Conservation (phyloP, 1,140 invertebrate species). For the Chymomyza costata region DNA sequence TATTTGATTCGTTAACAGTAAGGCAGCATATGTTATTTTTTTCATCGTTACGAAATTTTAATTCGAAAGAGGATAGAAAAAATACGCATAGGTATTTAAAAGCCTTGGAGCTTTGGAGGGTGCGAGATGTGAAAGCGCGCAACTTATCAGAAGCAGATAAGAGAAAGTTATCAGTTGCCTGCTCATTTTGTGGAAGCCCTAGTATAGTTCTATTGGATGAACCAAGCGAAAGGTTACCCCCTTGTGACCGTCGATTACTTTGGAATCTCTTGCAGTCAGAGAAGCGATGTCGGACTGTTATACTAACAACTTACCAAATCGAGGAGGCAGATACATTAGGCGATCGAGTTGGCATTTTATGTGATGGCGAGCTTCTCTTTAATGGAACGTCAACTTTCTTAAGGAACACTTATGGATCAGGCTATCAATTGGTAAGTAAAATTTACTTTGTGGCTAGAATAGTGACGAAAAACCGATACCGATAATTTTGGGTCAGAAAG, state of each 20-base stretch:
- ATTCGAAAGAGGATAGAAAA: background rate
- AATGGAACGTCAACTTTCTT: slow-evolving; percentile 12
- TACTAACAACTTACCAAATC: slow-evolving; percentile 20
- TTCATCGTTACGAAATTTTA: background rate
- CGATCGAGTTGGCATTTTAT: slow-evolving; percentile 17
- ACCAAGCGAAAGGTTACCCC: slow-evolving; percentile 11
- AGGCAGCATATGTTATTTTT: slow-evolving; percentile 4
- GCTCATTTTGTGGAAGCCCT: slow-evolving; percentile 9
- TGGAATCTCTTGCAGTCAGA: slow-evolving; percentile 15
- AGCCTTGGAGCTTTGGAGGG: slow-evolving; percentile 5
- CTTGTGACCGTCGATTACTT: slow-evolving; percentile 10
- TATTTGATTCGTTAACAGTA: slow-evolving; percentile 7
- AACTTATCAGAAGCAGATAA: background rate
- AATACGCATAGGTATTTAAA: slow-evolving; percentile 1
- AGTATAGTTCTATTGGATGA: slow-evolving; percentile 11
- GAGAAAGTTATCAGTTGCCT: slow-evolving; percentile 9
- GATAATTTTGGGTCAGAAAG: no score
- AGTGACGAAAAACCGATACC: no score
- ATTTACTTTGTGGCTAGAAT: background rate
- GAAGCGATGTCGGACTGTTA: slow-evolving; percentile 13
- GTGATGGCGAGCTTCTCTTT: slow-evolving; percentile 5
- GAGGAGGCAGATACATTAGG: slow-evolving; percentile 15
- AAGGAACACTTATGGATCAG: slow-evolving; percentile 7
- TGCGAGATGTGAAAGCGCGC: background rate
- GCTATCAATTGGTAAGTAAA: slow-evolving; percentile 11